phyloP scores from a whole-genome alignment of 1,140 invertebrate species.

The Notospermus geniculatus region DNA sequence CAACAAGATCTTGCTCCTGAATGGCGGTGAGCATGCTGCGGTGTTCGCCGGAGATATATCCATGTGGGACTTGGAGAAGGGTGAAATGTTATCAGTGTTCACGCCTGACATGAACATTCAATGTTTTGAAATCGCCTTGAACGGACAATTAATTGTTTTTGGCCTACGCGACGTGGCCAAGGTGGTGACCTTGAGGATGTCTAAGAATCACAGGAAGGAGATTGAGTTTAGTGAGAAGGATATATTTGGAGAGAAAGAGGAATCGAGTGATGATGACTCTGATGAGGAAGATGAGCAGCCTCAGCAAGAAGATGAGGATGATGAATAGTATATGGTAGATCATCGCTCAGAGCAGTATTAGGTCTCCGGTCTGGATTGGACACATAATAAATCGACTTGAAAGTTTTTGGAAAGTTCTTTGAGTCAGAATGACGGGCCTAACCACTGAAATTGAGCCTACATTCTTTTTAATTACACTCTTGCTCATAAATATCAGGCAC shows the following conservation, averaged over 20 bases:
- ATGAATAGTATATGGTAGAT: no score
- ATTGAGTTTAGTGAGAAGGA: conserved; percentile 31
- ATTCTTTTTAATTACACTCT: no score
- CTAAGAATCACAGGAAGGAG: conserved; percentile 18
- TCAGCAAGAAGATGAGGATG: no score
- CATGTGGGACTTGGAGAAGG: conserved; percentile 55
- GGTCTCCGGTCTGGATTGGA: no score
- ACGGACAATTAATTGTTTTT: conserved; percentile 70
- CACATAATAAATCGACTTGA: no score
- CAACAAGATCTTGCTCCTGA: conserved; percentile 44
- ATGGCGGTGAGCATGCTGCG: conserved; percentile 38
- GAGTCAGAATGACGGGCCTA: no score
- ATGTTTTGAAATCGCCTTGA: conserved; percentile 71
- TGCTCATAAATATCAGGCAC: no score
- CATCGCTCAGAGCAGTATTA: no score
- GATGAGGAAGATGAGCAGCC: neutral
- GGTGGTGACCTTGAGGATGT: conserved; percentile 62
- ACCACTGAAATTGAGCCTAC: no score
- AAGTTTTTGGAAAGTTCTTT: no score
- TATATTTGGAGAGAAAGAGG: conserved; percentile 42
- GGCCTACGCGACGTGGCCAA: conserved; percentile 59
- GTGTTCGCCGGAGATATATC: conserved; percentile 51
- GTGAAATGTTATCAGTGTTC: conserved; percentile 73
- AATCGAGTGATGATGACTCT: conserved; percentile 39
- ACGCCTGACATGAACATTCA: conserved; percentile 72